Percentiles rank a stretch among this genome's conserved stretches.
Conservation (phyloP, 92 coral and sea anemone species). For the Zoanthus sansibaricus region DNA sequence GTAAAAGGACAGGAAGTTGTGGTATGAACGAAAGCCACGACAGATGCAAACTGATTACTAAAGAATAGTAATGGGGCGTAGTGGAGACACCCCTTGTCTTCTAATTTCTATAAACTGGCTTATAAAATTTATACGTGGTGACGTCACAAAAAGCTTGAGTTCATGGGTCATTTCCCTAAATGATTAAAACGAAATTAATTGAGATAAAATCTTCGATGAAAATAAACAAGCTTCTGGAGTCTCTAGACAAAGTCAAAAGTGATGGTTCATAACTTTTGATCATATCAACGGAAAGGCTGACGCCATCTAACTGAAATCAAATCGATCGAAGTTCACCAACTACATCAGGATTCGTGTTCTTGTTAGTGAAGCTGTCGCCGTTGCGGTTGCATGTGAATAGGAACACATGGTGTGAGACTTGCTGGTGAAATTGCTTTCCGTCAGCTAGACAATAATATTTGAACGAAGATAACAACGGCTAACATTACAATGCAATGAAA, state of each 20-base stretch:
- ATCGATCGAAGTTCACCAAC: not conserved
- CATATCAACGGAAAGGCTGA: not conserved
- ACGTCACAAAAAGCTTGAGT: not conserved
- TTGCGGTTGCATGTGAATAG: not conserved
- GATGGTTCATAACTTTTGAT: not conserved
- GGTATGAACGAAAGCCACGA: not conserved
- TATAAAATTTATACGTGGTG: not conserved
- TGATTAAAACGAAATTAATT: constrained; percentile 1
- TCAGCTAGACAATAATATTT: not conserved
- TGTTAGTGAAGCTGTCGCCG: not conserved
- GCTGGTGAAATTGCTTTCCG: not conserved
- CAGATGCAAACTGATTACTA: not conserved
- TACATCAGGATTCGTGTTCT: not conserved
- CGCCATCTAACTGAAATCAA: not conserved
- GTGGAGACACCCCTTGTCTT: not conserved
- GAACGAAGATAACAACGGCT: not conserved
- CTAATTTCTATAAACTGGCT: not conserved
- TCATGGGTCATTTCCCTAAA: not conserved
- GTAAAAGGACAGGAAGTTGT: not conserved
- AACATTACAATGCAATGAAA: not conserved
- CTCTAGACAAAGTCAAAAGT: not conserved
- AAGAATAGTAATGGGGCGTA: not conserved
- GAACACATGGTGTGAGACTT: not conserved
- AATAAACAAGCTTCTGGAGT: not conserved
- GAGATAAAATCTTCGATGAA: not conserved